Evolutionary conservation across 2,888 invertebrate species (phyloP), one percentile per base, ranked within the genome.

Genomic region (Lamellibrachia satsuma): DNA sequence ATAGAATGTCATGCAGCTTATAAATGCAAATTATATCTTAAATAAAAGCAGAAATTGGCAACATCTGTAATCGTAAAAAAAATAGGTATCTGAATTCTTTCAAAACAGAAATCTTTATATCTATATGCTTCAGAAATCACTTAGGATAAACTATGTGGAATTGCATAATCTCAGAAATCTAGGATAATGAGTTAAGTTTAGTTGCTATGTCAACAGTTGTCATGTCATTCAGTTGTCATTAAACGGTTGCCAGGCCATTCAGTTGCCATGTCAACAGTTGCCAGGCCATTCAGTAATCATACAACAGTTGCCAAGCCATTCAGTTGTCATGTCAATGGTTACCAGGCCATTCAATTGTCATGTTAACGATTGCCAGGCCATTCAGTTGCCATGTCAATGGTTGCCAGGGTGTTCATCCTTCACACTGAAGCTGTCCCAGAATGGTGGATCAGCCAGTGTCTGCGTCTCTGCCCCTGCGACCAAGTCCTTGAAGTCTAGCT

Each of bases 401-500:
- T 75, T 75, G 75, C 52, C 55, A 52, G 92, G 92, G 15, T 51
- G 39, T 55, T 90, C 90, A 27, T 27, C 15, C 52, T 92, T 92
- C 7, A 90, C 90, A 9, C 2, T 52, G 90, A 92, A 92, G 27
- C 51, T 51, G 9, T 90, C 51, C 92, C 92, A 92, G 55, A 90
- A 90, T 1, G 92, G 9, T 52, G 52, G 52, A n/a, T 92, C 92
- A 52, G 90, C 9, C n/a, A 15, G 52, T 8, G 92, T 92, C 52
- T 52, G 90, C n/a, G 92, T 11, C 27, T 92, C 52, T 52, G 92
- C 52, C 8, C 55, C 90, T 22, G 39, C 22, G 9, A 90, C 6
- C 90, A 92, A 39, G 52, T 92, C 90, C 90, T 92, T 90, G 52
- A 92, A 92, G 55, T 52, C 52, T n/a, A 92, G 90, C 27, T 90